Evolutionary conservation across 2,888 invertebrate species (phyloP), one percentile per base, ranked within the genome.

Genomic region (Ditylenchus weischeri): DNA sequence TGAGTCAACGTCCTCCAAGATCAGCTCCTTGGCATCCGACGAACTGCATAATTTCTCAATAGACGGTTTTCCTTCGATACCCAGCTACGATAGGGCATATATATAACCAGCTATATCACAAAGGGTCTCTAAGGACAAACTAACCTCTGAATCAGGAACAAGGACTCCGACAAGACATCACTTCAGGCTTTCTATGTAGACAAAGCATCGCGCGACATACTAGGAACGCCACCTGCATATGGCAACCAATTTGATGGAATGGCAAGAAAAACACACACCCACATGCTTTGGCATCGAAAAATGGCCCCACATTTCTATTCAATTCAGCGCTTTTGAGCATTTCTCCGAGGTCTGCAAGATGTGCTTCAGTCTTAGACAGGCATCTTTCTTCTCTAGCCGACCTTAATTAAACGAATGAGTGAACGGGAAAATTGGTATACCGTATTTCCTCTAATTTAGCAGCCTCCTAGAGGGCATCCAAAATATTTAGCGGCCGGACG

Each of bases 151-250:
- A n/a, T n/a, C n/a, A n/a, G n/a, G n/a, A n/a, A n/a, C n/a, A n/a
- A n/a, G n/a, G n/a, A n/a, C n/a, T n/a, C n/a, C n/a, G 66, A 98
- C 90, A 75, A 94, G 89, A 85, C 91, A 92, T 66, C 93, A 92
- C 90, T 91, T 81, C 71, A 95, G 87, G 78, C 94, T 94, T 87
- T 96, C 93, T n/a, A 96, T 96, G 84, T 95, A 90, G 10, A 96
- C 92, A 85, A 91, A 96, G 60, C 93, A 90, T 87, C 98, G 96
- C 78, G 91, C 90, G 49, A n/a, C n/a, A n/a, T n/a, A n/a, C n/a
- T n/a, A n/a, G n/a, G n/a, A n/a, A n/a, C n/a, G n/a, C n/a, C n/a
- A n/a, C n/a, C n/a, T n/a, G n/a, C n/a, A n/a, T n/a, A n/a, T 94
- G 85, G 96, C 95, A 74, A 91, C 91, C 78, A 96, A 86, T 88